phyloP scores from a whole-genome alignment of 1,140 invertebrate genomes.

The Trachymyrmex cornetzi region DNA sequence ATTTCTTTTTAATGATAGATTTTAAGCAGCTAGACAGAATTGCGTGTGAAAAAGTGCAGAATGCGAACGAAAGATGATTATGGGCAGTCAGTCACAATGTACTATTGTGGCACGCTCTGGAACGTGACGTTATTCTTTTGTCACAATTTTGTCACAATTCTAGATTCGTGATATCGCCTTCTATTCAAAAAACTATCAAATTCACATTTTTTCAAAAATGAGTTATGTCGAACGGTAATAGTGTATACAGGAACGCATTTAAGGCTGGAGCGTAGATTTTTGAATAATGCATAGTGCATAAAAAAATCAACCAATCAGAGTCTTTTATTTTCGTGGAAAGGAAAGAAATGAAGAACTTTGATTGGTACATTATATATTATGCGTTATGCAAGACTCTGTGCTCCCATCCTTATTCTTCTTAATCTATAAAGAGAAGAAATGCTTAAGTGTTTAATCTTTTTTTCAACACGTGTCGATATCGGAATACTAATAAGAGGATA shows the following conservation, averaged over 20 bases:
- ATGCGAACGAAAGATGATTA: background rate
- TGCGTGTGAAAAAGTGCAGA: background rate
- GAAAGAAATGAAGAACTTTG: too few relatives aligned
- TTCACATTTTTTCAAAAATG: background rate
- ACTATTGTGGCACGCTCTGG: background rate
- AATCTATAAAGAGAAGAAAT: background rate
- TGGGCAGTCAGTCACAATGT: constrained; percentile 1
- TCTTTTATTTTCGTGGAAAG: too few relatives aligned
- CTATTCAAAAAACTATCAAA: background rate
- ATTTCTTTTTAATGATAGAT: background rate
- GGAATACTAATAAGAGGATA: background rate
- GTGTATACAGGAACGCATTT: too few relatives aligned
- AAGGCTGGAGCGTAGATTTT: too few relatives aligned
- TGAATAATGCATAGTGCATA: too few relatives aligned
- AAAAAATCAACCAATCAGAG: too few relatives aligned
- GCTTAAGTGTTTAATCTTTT: background rate
- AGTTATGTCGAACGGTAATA: background rate
- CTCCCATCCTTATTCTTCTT: background rate
- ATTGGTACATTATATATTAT: too few relatives aligned
- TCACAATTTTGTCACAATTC: background rate
- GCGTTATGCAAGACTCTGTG: too few relatives aligned
- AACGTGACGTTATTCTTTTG: constrained; percentile 9
- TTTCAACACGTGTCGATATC: background rate
- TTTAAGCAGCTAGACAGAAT: background rate
- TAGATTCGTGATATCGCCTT: background rate